Evolutionary conservation across 2,797 vertebrate species (phyloP), one percentile per base, ranked within the genome.

Genomic region (Euphonia xanthogaster): DNA sequence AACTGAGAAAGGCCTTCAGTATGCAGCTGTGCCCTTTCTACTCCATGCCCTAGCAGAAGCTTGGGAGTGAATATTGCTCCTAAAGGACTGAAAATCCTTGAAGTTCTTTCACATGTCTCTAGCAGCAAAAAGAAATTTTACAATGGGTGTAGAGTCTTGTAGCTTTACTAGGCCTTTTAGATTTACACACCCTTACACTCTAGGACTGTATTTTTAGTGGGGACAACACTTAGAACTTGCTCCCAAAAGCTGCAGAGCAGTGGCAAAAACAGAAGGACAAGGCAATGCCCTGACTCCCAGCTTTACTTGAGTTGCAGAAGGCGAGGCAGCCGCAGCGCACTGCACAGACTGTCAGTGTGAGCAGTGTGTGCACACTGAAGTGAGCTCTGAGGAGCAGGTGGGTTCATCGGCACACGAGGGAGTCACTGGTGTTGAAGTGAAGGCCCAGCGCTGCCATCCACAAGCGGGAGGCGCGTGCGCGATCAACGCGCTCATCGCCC

Each of bases 381-480:
- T 0, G 7, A 74, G 61, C 50, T 74, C 68, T 63, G 72, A 48
- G 12, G 67, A 74, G 80, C 87, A 79, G 78, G 75, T 33, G 78
- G 57, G 53, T 7, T 47, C 27, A 63, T 35, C 65, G 50, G 48
- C 37, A 53, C 9, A 14, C 45, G 1, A 53, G 48, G 42, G 57
- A 85, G 35, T 23, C 0, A 1, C 58, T 31, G 72, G 22, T 9
- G 63, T 22, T 42, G 28, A 33, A 48, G 27, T 1, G 19, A 45
- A n/a, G 67, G 44, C 48, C n/a, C 51, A 19, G 40, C 1, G 25
- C 31, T 55, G 62, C 67, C 28, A 39, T 30, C 63, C 58, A 6
- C 35, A 54, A 65, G 35, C 3, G 0, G 39, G 37, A 67, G 44
- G 12, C 2, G 8, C 1, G 0, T 1, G 31, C 21, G 10, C 1